Percentiles rank a stretch among this genome's conserved stretches.
phyloP scores from a whole-genome alignment of 2,797 vertebrate species.

The Paedocypris micromegethes region DNA sequence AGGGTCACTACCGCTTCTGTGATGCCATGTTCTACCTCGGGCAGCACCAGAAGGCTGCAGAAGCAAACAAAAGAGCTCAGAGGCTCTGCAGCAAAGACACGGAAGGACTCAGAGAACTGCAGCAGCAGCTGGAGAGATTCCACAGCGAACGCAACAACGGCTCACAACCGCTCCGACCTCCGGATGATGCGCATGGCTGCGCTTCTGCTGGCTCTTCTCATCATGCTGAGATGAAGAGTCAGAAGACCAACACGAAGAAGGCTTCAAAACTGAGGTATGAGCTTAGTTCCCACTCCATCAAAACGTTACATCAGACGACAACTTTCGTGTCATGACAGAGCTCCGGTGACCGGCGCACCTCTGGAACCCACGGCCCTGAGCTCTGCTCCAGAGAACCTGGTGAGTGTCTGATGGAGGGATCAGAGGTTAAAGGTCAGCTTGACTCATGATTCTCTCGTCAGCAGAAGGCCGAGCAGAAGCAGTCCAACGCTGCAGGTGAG shows the following conservation, averaged over 20 bases:
- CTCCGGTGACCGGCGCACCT: too few relatives aligned
- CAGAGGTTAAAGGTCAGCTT: too few relatives aligned
- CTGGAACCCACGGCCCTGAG: too few relatives aligned
- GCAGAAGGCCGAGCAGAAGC: slow-evolving; percentile 20
- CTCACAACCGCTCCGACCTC: background rate
- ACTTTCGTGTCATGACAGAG: too few relatives aligned
- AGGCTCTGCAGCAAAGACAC: slow-evolving; percentile 62
- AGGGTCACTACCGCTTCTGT: slow-evolving; percentile 92
- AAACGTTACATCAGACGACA: too few relatives aligned
- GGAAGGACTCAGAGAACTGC: slow-evolving; percentile 74
- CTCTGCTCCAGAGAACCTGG: slow-evolving; percentile 8
- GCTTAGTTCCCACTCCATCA: background rate
- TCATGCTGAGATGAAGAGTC: slow-evolving; percentile 53
- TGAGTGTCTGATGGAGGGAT: slow-evolving; percentile 1
- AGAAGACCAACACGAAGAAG: slow-evolving; percentile 49
- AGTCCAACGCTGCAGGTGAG: slow-evolving; percentile 31
- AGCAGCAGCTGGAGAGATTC: slow-evolving; percentile 70
- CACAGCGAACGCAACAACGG: slow-evolving; percentile 30
- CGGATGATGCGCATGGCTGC: background rate
- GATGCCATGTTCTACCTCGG: slow-evolving; percentile 81
- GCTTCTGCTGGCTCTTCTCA: slow-evolving; percentile 25
- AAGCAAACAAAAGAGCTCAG: slow-evolving; percentile 74
- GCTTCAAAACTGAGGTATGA: slow-evolving; percentile 61
- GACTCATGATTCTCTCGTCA: background rate
- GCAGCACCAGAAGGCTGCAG: slow-evolving; percentile 66